phyloP scores from a whole-genome alignment of 2,888 invertebrate genomes.

The Luperina nickerlii region DNA sequence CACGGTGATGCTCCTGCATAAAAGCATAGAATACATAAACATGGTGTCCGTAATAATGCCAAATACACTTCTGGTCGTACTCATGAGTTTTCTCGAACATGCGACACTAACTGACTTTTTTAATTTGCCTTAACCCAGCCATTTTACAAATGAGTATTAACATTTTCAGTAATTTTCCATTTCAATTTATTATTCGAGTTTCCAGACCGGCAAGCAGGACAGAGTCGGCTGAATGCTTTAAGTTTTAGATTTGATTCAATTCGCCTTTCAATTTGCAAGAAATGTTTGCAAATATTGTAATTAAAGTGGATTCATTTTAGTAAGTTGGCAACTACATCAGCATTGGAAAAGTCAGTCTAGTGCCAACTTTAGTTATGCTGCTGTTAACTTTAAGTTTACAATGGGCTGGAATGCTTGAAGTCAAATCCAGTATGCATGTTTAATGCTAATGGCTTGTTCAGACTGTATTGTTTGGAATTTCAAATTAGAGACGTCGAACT shows the following conservation, averaged over 20 bases:
- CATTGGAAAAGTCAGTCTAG: conserved; percentile 28
- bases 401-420: conserved; percentile 14
- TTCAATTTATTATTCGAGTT: conserved; percentile 57
- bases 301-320: conserved; percentile 51
- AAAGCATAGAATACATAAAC: not conserved
- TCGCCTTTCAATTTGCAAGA: conserved; percentile 50
- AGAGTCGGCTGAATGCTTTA: conserved; percentile 42
- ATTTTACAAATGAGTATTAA: conserved; percentile 46
- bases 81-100: not conserved
- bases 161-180: conserved; percentile 58
- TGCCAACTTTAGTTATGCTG: conserved; percentile 33
- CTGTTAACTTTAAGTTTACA: conserved; percentile 24
- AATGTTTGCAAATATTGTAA: conserved; percentile 60
- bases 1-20: not conserved
- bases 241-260: conserved; percentile 54
- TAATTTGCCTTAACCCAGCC: conserved; percentile 22
- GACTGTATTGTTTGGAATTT: conserved; percentile 10
- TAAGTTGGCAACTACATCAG: conserved; percentile 43
- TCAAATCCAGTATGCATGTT: conserved; percentile 13
- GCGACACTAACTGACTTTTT: conserved; percentile 2
- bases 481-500: not conserved
- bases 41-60: too few relatives aligned
- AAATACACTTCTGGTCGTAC: not conserved
- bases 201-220: conserved; percentile 43
- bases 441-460: conserved; percentile 10